Base-by-base conservation (phyloP, 2,888 invertebrate species). In the Micoletzkya japonica region DNA sequence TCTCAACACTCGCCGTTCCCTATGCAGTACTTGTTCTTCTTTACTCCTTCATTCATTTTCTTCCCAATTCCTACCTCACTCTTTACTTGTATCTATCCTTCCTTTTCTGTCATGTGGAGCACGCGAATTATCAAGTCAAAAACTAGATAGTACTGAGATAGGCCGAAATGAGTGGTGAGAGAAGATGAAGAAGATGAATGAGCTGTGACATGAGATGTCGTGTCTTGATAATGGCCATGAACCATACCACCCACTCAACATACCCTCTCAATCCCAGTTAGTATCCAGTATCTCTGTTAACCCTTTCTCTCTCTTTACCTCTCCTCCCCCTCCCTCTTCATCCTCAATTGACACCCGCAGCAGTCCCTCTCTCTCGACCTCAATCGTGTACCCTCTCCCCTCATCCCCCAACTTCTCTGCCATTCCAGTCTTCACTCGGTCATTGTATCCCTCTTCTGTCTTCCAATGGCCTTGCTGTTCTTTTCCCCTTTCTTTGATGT, bases 351-450 rank as follows among this genome's bases (percentile, higher is more conserved):
- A n/a, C n/a, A 24, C 24, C 10, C 28, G 52, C 28, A 52, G 37
- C 39, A 37, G 24, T 59, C 59, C 36, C 59, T 59, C 37, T n/a
- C 30, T 59, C n/a, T n/a, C n/a, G n/a, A 24, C 36, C 39, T 32
- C 39, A 59, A 24, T 37, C 20, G n/a, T 56, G 24, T 30, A n/a
- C 57, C 20, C 34, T 24, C 50, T 17, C 28, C 37, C 36, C 52
- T 24, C 50, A n/a, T 20, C 50, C 20, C 50, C 24, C 20, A 20
- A 4, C 24, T 26, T 1, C 49, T 49, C 39, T 61, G 26, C 32
- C 44, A 61, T 61, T 61, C 26, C 49, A 49, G 28, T 61, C 14
- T 52, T 52, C 64, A 52, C 52, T 52, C n/a, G 20, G n/a, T 60
- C 36, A 6, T 28, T 60, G 3, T 28, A 6, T 64, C 37, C 30